phyloP scores from a whole-genome alignment of 2,113 vertebrate species.

The Phoxinus phoxinus region DNA sequence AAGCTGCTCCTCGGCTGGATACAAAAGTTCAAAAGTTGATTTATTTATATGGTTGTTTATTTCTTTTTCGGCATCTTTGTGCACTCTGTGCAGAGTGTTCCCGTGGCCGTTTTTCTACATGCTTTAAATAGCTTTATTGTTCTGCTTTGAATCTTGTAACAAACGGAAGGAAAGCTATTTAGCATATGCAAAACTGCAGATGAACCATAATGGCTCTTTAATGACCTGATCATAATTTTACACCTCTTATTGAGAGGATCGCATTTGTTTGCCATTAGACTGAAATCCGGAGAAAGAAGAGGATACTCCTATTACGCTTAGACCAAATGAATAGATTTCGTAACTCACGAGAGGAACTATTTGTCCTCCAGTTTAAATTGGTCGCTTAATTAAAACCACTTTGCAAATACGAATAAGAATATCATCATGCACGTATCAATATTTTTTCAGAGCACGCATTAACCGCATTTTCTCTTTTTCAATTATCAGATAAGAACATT shows the following conservation, averaged over 20 bases:
- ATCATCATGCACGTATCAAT: conserved; percentile 72
- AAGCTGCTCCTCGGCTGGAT: conserved; percentile 11
- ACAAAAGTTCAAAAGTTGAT: neutral
- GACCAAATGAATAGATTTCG: conserved; percentile 72
- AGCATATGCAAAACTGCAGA: neutral
- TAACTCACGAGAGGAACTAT: conserved; percentile 71
- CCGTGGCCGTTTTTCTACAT: neutral
- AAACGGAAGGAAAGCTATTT: neutral
- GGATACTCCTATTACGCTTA: conserved; percentile 66
- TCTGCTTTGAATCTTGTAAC: neutral
- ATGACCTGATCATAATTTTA: conserved; percentile 27
- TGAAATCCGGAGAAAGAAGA: conserved; percentile 51
- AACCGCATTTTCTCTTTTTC: neutral
- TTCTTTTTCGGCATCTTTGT: neutral
- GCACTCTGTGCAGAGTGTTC: neutral
- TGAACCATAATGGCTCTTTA: conserved; percentile 11
- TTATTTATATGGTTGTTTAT: neutral
- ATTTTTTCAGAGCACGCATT: neutral
- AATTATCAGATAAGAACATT: conserved; percentile 8
- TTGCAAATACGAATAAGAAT: conserved; percentile 67
- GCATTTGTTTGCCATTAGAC: conserved; percentile 29
- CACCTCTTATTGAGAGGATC: conserved; percentile 3
- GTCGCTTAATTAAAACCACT: conserved; percentile 76
- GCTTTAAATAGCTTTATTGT: neutral
- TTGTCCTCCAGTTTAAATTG: conserved; percentile 74